Evolutionary conservation across 1,140 invertebrate genomes (phyloP).

Genomic region (Macrotrachela quadricornifera): DNA sequence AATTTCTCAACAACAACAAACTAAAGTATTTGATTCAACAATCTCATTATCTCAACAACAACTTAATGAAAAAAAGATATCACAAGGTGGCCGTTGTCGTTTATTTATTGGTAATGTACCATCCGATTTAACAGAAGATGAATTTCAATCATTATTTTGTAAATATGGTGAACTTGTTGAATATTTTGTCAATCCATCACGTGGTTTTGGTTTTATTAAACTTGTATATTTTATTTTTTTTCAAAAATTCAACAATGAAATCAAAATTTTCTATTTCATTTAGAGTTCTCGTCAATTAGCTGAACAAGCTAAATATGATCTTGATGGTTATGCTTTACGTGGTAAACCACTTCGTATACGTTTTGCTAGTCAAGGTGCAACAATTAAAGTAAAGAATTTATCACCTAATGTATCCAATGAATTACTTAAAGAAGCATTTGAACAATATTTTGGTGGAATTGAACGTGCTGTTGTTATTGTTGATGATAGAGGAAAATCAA

Average conservation of each 20-base stretch:
- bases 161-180: constrained; percentile 42
- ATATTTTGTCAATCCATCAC: constrained; percentile 74
- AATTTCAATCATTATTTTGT: constrained; percentile 49
- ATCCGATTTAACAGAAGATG: constrained; percentile 60
- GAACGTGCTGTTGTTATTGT: constrained; percentile 80
- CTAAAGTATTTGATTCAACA: too few species aligned
- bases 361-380: constrained; percentile 78
- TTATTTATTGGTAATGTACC: constrained; percentile 82
- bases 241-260: constrained; percentile 56
- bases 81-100: constrained; percentile 55
- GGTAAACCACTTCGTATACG: constrained; percentile 66
- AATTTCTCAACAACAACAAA: too few species aligned
- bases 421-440: constrained; percentile 68
- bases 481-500: constrained; percentile 78
- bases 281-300: constrained; percentile 77
- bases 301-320: constrained; percentile 73
- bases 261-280: too few species aligned
- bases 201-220: constrained; percentile 89
- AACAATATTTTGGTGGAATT: constrained; percentile 59
- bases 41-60: too few species aligned
- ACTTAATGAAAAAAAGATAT: too few species aligned
- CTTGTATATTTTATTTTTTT: constrained; percentile 71
- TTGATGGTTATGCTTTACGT: constrained; percentile 68
- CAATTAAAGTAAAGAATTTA: constrained; percentile 75
- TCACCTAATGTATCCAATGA: constrained; percentile 82